Base-by-base conservation (phyloP, 2,113 vertebrate genomes). In the Chamaea fasciata region DNA sequence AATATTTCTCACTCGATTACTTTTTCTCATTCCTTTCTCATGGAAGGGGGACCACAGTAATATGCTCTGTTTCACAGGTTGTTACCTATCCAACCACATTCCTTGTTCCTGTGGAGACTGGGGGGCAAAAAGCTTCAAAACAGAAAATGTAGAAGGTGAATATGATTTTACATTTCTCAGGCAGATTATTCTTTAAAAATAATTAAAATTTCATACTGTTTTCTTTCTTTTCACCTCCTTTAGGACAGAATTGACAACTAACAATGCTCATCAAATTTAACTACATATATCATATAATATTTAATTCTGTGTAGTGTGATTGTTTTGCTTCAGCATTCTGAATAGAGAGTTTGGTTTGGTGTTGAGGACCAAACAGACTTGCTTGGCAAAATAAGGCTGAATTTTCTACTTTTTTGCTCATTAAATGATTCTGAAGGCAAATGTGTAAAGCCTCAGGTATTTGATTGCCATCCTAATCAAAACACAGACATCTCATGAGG, bases 91-190 rank as follows among this genome's bases (percentile, higher is more conserved):
- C 37, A 64, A 31, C 18, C 12, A 59, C 14, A 55, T 56, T n/a
- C 22, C 5, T 33, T 60, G 5, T 7, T 76, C 46, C 26, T 50
- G 13, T n/a, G 27, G 10, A 18, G 18, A 90, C 6, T 26, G 18
- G 13, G 39, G 44, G 41, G 13, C 2, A 35, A 7, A 42, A 37
- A 10, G 6, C 20, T 75, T 55, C 41, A 41, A 41, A 92, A 33
- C 12, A 74, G 5, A 63, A 64, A 24, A 26, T 2, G 1, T 7
- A 53, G 13, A 69, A 24, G 1, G 2, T 6, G 23, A 53, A 3
- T 15, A 42, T 24, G 20, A 50, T 37, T 64, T 64, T 49, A 31
- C 31, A 53, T 59, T 93, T 85, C 41, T 81, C 15, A 63, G 15
- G 15, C 10, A 83, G 27, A 33, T 46, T 46, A 50, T 16, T 75